Conservation (phyloP, 2,888 invertebrate species). For the Napeogenes inachia region DNA sequence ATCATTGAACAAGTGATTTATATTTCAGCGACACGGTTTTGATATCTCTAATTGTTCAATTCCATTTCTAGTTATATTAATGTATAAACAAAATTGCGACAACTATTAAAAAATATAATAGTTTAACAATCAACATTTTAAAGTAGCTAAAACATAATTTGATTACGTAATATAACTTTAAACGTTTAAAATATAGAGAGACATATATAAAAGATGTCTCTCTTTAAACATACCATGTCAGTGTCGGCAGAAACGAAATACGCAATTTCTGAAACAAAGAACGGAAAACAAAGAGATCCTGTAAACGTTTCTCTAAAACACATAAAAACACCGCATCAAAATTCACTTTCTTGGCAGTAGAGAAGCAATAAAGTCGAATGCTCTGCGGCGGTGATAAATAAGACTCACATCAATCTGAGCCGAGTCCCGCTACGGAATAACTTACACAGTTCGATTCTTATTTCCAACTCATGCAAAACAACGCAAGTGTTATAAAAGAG, state of each 20-base stretch:
- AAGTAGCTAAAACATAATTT: neutral
- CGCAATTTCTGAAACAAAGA: constrained; percentile 34
- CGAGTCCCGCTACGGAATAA: constrained; percentile 23
- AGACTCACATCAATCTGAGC: constrained; percentile 38
- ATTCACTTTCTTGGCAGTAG: constrained; percentile 64
- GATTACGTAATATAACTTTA: neutral
- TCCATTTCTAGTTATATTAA: neutral
- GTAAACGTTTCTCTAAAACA: constrained; percentile 56
- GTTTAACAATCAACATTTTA: neutral
- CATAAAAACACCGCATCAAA: constrained; percentile 63
- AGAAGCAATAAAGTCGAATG: constrained; percentile 51
- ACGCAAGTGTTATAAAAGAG: neutral
- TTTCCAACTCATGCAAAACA: constrained; percentile 5
- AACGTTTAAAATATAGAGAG: neutral
- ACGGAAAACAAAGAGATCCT: constrained; percentile 25
- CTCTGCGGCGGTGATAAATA: constrained; percentile 45
- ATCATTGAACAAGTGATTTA: constrained; percentile 25
- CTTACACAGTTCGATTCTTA: constrained; percentile 20
- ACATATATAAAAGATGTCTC: constrained; percentile 20
- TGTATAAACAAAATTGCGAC: neutral
- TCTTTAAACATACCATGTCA: constrained; percentile 22
- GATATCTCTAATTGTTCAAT: constrained; percentile 13
- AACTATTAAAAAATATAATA: neutral
- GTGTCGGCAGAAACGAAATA: constrained; percentile 34
- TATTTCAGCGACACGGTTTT: constrained; percentile 10